Percentiles rank a stretch among this genome's conserved stretches.
Conservation (phyloP, 2,888 invertebrate genomes). For the Loripinus fragilis region DNA sequence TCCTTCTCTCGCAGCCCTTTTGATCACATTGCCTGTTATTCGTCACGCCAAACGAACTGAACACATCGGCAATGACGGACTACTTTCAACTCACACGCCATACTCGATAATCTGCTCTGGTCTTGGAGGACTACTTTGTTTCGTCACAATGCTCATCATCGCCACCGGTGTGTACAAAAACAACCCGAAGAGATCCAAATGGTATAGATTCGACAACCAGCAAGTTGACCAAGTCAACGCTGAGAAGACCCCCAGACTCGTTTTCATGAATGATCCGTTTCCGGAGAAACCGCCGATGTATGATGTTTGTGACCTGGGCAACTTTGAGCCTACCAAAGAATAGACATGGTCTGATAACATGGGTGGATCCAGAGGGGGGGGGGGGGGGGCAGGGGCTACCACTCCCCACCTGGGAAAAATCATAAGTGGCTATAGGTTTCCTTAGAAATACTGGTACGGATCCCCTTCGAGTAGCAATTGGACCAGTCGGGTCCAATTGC, state of each 20-base stretch:
- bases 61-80: background rate
- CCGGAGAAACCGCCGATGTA: slow-evolving; percentile 47
- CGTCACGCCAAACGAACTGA: slow-evolving; percentile 39
- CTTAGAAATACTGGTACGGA: too few relatives aligned
- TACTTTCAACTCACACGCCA: slow-evolving; percentile 28
- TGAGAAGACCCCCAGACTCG: slow-evolving; percentile 44
- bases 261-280: slow-evolving; percentile 47
- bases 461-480: too few relatives aligned
- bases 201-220: slow-evolving; percentile 53
- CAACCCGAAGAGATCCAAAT: slow-evolving; percentile 13
- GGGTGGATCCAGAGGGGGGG: too few relatives aligned
- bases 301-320: slow-evolving; percentile 10
- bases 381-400: too few relatives aligned
- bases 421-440: too few relatives aligned
- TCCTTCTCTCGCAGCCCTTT: background rate
- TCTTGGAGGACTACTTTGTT: slow-evolving; percentile 20
- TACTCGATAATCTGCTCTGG: slow-evolving; percentile 37
- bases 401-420: too few relatives aligned
- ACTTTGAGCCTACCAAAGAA: background rate
- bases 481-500: too few relatives aligned
- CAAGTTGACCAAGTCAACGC: slow-evolving; percentile 24
- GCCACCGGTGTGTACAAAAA: slow-evolving; percentile 23
- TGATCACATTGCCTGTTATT: slow-evolving; percentile 31
- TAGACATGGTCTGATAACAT: too few relatives aligned
- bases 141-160: slow-evolving; percentile 28